phyloP scores from a whole-genome alignment of 2,888 invertebrate species.

The Acleris holmiana region DNA sequence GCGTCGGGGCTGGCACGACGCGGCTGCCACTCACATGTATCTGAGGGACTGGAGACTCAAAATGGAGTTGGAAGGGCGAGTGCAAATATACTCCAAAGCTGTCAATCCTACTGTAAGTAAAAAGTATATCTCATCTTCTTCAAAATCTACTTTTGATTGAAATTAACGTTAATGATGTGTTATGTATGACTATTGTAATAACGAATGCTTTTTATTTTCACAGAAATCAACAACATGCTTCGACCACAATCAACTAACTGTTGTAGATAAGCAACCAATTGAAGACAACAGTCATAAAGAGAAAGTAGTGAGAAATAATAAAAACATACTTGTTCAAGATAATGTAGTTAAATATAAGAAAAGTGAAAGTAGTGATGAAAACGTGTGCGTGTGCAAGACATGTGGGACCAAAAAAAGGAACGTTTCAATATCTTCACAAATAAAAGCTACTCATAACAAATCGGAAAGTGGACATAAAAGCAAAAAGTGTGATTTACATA shows the following conservation, averaged over 20 bases:
- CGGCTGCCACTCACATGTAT: conserved; percentile 77
- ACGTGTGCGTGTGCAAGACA: conserved; percentile 55
- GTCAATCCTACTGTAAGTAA: conserved; percentile 67
- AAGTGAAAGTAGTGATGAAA: conserved; percentile 47
- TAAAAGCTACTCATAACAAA: conserved; percentile 76
- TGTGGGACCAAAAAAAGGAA: conserved; percentile 71
- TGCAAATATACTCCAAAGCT: conserved; percentile 73
- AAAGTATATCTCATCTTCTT: too few relatives aligned
- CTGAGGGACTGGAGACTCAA: conserved; percentile 76
- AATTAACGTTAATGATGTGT: too few relatives aligned
- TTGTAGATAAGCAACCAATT: conserved; percentile 45
- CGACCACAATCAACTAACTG: conserved; percentile 70
- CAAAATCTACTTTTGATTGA: too few relatives aligned
- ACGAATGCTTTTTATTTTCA: conserved; percentile 33
- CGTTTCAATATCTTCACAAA: conserved; percentile 69
- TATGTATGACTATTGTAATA: not conserved
- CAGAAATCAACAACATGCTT: conserved; percentile 78
- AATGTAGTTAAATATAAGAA: conserved; percentile 49
- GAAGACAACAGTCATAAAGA: conserved; percentile 44
- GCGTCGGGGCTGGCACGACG: conserved; percentile 73
- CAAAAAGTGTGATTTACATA: conserved; percentile 69
- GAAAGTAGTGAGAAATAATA: conserved; percentile 44
- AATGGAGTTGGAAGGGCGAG: conserved; percentile 72
- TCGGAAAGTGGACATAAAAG: conserved; percentile 73
- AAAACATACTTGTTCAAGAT: conserved; percentile 43